A percentile compares a stretch with the other conserved stretches of the same genome.
phyloP scores from a whole-genome alignment of 2,113 vertebrate species.

The Porphyrio hochstetteri region DNA sequence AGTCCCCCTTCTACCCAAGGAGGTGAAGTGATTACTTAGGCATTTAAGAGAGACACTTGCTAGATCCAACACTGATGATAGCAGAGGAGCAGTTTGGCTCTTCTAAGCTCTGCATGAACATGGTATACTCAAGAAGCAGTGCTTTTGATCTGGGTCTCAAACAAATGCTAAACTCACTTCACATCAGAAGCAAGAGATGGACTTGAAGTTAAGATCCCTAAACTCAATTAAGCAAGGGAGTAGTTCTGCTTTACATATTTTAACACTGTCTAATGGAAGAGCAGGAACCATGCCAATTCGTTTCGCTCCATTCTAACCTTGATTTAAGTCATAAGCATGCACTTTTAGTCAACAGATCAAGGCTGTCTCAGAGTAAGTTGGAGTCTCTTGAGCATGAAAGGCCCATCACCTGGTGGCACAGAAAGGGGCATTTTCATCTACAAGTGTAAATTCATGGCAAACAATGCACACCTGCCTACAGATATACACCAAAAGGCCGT shows the following conservation, averaged over 20 bases:
- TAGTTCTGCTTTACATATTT: constrained; percentile 54
- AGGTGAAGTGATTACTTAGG: not conserved
- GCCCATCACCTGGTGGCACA: not conserved
- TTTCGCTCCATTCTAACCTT: not conserved
- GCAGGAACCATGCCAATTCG: constrained; percentile 44
- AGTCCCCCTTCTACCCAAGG: not conserved
- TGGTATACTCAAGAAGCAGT: not conserved
- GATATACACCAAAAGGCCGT: not conserved
- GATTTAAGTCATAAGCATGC: constrained; percentile 32
- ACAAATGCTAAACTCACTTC: not conserved
- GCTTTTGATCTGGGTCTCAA: not conserved
- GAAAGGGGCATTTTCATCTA: not conserved
- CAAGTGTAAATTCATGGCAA: not conserved
- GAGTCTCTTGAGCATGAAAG: not conserved
- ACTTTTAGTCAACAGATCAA: constrained; percentile 4
- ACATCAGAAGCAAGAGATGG: not conserved
- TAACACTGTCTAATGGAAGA: constrained; percentile 62
- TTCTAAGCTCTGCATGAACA: not conserved
- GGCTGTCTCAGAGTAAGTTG: not conserved
- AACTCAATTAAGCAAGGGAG: constrained; percentile 9
- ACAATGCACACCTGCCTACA: not conserved
- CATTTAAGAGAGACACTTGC: not conserved
- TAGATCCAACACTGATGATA: not conserved
- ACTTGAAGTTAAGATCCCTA: constrained; percentile 30
- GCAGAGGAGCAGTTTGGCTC: not conserved